phyloP scores from a whole-genome alignment of 1,140 invertebrate species.

The Agrilus planipennis region DNA sequence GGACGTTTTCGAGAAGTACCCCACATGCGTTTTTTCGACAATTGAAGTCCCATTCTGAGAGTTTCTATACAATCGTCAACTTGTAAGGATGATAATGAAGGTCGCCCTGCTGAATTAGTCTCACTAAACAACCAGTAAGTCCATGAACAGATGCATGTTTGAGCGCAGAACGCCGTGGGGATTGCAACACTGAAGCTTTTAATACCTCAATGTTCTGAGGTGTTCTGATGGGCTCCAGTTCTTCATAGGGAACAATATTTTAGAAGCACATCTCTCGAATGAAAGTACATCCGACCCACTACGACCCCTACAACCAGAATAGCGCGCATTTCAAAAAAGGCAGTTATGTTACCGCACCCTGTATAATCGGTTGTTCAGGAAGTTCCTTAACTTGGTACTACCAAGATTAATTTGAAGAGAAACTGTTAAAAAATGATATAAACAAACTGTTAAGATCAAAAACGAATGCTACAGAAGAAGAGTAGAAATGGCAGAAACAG shows the following conservation, averaged over 20 bases:
- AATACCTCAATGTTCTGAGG: no score
- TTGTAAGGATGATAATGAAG: conserved; percentile 3
- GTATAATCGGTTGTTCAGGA: no score
- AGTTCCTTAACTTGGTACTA: no score
- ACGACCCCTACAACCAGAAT: no score
- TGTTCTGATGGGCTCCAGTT: no score
- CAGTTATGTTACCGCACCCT: no score
- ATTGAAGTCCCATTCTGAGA: not conserved
- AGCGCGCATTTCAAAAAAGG: no score
- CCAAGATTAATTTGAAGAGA: no score
- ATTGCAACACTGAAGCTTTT: not conserved
- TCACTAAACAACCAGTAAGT: not conserved
- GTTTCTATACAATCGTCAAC: not conserved
- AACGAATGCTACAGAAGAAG: no score
- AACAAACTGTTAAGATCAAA: no score
- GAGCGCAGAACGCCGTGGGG: not conserved
- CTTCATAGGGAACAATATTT: not conserved
- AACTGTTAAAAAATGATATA: no score
- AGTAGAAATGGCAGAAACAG: no score
- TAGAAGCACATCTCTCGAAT: not conserved
- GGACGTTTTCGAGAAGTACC: not conserved
- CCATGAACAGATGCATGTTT: not conserved
- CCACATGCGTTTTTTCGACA: not conserved
- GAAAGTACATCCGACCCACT: not conserved
- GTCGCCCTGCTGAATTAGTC: not conserved